A percentile compares a stretch with the other conserved stretches of the same genome.
These are phyloP conservation scores for Oostethus manadensis DNA, from an alignment of 2,113 vertebrate genomes.

Conservation along the genomic window DNA sequence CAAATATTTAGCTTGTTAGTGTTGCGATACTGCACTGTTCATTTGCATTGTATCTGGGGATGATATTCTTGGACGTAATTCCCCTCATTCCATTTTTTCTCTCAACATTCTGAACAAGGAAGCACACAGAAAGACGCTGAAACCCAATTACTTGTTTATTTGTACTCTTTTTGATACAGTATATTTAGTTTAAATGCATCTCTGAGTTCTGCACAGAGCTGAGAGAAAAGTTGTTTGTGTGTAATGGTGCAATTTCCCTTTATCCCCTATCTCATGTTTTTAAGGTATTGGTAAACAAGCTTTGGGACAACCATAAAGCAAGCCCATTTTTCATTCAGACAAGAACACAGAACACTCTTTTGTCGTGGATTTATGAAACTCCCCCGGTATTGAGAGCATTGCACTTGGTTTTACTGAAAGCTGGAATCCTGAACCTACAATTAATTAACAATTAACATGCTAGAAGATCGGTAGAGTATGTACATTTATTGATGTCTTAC, in stretches of 20 bases:
- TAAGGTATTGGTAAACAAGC: constrained; percentile 64
- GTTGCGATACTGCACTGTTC: not conserved
- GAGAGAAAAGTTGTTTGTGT: not conserved
- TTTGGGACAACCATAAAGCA: constrained; percentile 56
- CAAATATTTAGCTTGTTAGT: no score
- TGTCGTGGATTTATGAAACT: constrained; percentile 55
- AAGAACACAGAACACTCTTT: constrained; percentile 46
- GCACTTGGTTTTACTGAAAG: constrained; percentile 48
- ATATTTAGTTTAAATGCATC: not conserved
- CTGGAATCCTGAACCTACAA: constrained; percentile 39
- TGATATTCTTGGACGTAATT: not conserved
- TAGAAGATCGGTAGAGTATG: constrained; percentile 24
- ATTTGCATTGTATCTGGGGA: not conserved
- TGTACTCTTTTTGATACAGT: not conserved
- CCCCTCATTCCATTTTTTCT: not conserved
- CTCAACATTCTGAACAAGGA: no score
- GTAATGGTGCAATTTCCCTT: not conserved
- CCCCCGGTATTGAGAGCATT: constrained; percentile 47
- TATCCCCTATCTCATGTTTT: constrained; percentile 42
- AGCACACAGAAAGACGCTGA: not conserved
- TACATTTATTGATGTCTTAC: constrained; percentile 34
- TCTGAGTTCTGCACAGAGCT: not conserved
- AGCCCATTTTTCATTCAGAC: constrained; percentile 63
- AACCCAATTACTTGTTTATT: not conserved
- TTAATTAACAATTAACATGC: constrained; percentile 46